Conservation (phyloP, 2,888 invertebrate species). For the Dicyrtomina minuta region DNA sequence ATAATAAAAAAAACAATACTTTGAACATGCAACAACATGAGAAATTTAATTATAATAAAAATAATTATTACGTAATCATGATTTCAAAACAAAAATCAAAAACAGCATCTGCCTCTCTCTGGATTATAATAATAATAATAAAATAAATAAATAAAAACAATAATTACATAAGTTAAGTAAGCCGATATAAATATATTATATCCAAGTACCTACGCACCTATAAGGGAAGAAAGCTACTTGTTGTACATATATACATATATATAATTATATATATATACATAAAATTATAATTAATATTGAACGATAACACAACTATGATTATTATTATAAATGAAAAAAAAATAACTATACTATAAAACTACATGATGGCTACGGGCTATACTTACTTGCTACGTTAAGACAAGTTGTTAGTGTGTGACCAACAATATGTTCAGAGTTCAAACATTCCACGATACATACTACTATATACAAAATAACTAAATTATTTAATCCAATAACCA, state of each 20-base stretch:
- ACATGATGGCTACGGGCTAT: not conserved
- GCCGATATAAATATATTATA: constrained; percentile 10
- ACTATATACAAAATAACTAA: not conserved
- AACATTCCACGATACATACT: constrained; percentile 17
- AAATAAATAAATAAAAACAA: no score
- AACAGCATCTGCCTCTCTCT: constrained; percentile 20
- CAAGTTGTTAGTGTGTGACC: constrained; percentile 14
- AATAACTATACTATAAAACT: not conserved
- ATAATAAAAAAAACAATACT: not conserved
- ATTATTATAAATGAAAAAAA: not conserved
- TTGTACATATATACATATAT: constrained; percentile 2
- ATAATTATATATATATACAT: not conserved
- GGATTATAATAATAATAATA: constrained; percentile 13
- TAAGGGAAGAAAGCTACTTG: not conserved
- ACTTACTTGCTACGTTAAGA: constrained; percentile 1
- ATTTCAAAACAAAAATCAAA: no score
- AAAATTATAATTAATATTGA: not conserved
- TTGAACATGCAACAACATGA: not conserved
- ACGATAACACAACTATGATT: no score
- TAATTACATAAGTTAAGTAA: not conserved
- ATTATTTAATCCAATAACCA: not conserved
- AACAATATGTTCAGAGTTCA: constrained; percentile 23
- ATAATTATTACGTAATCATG: no score
- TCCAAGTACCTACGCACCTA: constrained; percentile 30
- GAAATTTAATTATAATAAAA: not conserved